Evolutionary conservation across 1,140 invertebrate genomes (phyloP).

Genomic region (Hylaeus volcanicus): DNA sequence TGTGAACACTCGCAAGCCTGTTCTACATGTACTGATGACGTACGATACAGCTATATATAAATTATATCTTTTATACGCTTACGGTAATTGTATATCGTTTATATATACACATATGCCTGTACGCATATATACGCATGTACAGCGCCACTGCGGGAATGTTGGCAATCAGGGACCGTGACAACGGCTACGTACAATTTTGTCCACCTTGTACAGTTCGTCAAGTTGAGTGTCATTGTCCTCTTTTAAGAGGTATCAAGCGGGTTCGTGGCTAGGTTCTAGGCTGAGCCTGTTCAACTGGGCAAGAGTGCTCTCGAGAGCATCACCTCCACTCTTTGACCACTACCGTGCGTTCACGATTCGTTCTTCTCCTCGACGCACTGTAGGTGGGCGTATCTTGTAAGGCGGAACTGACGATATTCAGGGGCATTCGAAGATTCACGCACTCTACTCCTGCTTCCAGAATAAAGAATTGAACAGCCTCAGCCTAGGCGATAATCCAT

Average conservation of each 20-base stretch:
- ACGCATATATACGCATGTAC: slow-evolving; percentile 55
- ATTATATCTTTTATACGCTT: slow-evolving; percentile 62
- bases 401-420: no score
- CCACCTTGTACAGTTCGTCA: background rate
- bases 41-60: slow-evolving; percentile 65
- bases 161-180: background rate
- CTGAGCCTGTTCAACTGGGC: no score
- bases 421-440: no score
- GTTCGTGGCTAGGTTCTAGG: no score
- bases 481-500: no score
- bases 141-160: slow-evolving; percentile 29
- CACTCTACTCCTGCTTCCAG: no score
- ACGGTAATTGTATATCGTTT: slow-evolving; percentile 59
- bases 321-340: no score
- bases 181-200: background rate
- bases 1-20: slow-evolving; percentile 58
- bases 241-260: background rate
- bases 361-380: no score
- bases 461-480: no score
- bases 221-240: background rate
- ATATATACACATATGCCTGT: slow-evolving; percentile 57
- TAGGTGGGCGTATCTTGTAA: no score
- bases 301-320: no score
- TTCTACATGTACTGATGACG: slow-evolving; percentile 58
- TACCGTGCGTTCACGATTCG: no score